Evolutionary conservation across 2,113 vertebrate genomes (phyloP).

Genomic region (Nymphicus hollandicus): DNA sequence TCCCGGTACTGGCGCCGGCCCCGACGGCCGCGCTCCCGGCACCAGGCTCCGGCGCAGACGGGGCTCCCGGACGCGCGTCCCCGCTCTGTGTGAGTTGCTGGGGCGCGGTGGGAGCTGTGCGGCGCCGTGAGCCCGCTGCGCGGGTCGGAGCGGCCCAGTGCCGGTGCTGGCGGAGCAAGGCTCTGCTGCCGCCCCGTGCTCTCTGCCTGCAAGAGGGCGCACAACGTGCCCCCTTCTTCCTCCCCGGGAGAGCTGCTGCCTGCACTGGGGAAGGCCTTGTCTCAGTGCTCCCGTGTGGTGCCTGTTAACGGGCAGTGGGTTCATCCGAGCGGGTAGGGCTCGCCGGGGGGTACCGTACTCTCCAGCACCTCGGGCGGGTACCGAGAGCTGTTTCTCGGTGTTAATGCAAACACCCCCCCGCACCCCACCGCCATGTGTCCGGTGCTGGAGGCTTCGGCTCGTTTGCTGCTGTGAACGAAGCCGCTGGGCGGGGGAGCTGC

Average conservation of each 20-base stretch:
- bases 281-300: not conserved
- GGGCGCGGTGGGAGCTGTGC: not conserved
- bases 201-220: not conserved
- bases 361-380: not conserved
- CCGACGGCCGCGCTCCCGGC: too few species aligned
- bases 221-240: not conserved
- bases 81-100: not conserved
- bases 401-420: not conserved
- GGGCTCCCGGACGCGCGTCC: not conserved
- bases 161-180: too few species aligned
- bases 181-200: not conserved
- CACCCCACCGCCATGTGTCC: too few species aligned
- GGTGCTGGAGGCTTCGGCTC: not conserved
- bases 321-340: not conserved
- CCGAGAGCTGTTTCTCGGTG: not conserved
- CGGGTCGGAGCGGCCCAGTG: too few species aligned
- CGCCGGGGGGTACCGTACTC: not conserved
- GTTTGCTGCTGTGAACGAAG: not conserved
- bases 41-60: too few species aligned
- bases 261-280: too few species aligned
- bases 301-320: not conserved
- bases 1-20: too few species aligned
- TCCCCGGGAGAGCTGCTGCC: not conserved
- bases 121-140: too few species aligned
- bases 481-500: not conserved